These are phyloP conservation scores for Ooceraea biroi DNA, from an alignment of 1,140 invertebrate species.

Conservation along the genomic window DNA sequence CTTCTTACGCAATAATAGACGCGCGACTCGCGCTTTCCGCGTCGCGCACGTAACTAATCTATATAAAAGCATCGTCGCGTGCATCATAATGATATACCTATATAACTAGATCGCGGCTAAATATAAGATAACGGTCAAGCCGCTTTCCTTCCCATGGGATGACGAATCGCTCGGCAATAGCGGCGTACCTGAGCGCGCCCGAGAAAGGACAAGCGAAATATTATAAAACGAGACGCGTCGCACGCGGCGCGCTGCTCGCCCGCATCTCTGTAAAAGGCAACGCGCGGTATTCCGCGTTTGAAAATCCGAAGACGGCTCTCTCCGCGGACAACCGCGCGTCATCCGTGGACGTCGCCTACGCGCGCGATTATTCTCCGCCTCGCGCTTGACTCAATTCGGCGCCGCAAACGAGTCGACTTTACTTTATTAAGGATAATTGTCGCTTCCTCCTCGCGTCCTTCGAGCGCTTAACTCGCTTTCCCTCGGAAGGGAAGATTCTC, in stretches of 20 bases:
- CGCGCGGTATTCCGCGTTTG: neutral
- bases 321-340: neutral
- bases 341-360: conserved; percentile 14
- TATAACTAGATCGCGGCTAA: neutral
- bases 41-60: neutral
- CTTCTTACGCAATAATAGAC: conserved; percentile 15
- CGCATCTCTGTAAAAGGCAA: neutral
- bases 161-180: conserved; percentile 23
- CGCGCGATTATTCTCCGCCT: neutral
- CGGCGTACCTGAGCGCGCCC: conserved; percentile 2
- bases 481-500: no score
- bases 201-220: neutral
- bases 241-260: neutral
- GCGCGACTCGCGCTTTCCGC: conserved; percentile 4
- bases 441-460: neutral
- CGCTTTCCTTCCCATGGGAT: neutral
- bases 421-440: neutral
- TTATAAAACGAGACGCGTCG: neutral
- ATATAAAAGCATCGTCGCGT: conserved; percentile 8
- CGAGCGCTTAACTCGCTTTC: no score
- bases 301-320: conserved; percentile 23
- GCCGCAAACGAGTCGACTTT: neutral
- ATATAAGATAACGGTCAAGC: conserved; percentile 35
- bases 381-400: neutral
- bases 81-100: conserved; percentile 38